Base-by-base conservation (phyloP, 2,888 invertebrate species). In the Chloroclysta siterata region DNA sequence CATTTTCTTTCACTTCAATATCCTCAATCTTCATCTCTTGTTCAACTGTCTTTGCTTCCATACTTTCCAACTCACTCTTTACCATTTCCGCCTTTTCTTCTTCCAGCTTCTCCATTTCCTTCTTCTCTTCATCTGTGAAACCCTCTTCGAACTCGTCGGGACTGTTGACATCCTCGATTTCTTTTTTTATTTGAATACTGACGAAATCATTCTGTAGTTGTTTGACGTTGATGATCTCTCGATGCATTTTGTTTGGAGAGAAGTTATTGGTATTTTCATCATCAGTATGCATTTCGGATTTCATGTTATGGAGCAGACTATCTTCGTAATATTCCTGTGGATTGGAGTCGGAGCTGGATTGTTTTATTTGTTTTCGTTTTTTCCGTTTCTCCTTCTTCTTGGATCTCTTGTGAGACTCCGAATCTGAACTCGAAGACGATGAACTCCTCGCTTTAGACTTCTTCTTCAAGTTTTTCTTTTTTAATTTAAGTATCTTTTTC, bases 131-230 rank as follows among this genome's bases (percentile, higher is more conserved):
- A 29, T 60, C 56, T 6, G 48, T 57, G 17, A 55, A 53, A 28
- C 60, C 60, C 2, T 82, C 61, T 17, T 58, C 54, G 2, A 65
- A 52, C 7, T 15, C 41, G n/a, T 61, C 61, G 0, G 65, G 61
- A 52, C 58, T 61, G 5, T 65, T 60, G 0, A 60, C 60, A 29
- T 60, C 84, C 39, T 78, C 76, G 14, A 77, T 71, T 69, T 90
- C 91, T 36, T 88, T 78, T 63, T 90, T 92, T 3, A 91, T 85
- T 52, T 85, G 85, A 53, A 89, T 82, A 62, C 84, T 90, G 22
- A 90, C 91, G 44, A 93, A 90, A 66, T 93, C 91, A 53, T 84
- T 90, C 56, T 93, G 93, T 22, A 93, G 54, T 62, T 93, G 90
- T 71, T 90, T 93, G 0, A 93, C 93, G 42, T 91, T 87, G 1